phyloP scores from a whole-genome alignment of 2,797 vertebrate species.

The Enoplosus armatus region DNA sequence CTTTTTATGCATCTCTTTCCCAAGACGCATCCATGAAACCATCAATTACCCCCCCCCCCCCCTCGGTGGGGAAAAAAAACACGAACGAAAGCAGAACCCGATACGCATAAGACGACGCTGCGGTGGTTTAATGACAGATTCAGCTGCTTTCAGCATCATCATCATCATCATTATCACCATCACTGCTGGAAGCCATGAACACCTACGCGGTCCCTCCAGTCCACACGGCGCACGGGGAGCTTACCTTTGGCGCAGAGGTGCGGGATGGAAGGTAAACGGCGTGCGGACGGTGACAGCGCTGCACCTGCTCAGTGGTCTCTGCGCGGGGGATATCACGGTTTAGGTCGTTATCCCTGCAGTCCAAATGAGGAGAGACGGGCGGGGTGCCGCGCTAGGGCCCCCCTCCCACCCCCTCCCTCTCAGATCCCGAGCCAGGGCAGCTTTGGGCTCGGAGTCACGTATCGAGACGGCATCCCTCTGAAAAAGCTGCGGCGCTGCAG shows the following conservation, averaged over 20 bases:
- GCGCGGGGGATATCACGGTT: conserved; percentile 55
- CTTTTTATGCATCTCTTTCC: conserved; percentile 51
- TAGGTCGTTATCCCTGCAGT: conserved; percentile 76
- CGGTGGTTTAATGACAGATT: conserved; percentile 47
- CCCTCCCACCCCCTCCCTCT: conserved; percentile 24
- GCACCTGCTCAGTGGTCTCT: conserved; percentile 50
- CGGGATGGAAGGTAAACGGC: conserved; percentile 36
- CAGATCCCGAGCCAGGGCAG: conserved; percentile 52
- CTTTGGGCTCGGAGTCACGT: conserved; percentile 67
- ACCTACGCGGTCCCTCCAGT: conserved; percentile 17
- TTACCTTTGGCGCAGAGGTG: conserved; percentile 83
- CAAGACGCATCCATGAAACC: conserved; percentile 46
- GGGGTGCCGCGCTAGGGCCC: conserved; percentile 69
- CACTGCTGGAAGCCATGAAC: conserved; percentile 37
- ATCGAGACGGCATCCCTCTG: conserved; percentile 57
- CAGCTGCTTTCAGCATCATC: conserved; percentile 17
- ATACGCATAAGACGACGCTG: conserved; percentile 32
- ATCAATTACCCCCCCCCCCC: conserved; percentile 1
- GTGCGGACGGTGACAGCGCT: conserved; percentile 11
- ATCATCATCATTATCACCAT: conserved; percentile 11
- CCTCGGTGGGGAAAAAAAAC: too few relatives aligned
- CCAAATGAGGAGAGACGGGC: conserved; percentile 74
- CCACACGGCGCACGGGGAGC: conserved; percentile 23
- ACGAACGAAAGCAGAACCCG: neutral
- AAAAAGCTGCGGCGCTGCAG: conserved; percentile 65